Conservation (phyloP, 2,797 vertebrate genomes). For the Pachyuromys duprasi region DNA sequence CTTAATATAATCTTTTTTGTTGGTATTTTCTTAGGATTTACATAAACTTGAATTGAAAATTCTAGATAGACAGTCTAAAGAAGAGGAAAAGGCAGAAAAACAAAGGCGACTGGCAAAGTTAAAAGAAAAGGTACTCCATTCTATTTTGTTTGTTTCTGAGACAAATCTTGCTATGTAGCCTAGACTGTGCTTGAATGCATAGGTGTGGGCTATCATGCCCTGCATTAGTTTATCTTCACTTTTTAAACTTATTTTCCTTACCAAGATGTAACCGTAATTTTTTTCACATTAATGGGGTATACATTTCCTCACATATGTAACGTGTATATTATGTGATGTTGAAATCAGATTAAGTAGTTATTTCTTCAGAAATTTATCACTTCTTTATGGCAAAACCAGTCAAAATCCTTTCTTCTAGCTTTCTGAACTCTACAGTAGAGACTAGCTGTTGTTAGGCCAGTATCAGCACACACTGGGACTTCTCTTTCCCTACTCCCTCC, state of each 20-base stretch:
- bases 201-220: background rate
- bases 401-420: background rate
- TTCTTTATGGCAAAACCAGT: background rate
- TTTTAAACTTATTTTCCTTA: background rate
- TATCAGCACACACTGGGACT: no score
- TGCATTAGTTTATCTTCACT: conserved; percentile 37
- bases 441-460: background rate
- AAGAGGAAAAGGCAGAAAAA: conserved; percentile 89
- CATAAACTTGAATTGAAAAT: conserved; percentile 90
- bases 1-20: background rate
- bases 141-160: background rate
- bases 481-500: background rate
- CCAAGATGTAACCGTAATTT: background rate
- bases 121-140: conserved; percentile 90
- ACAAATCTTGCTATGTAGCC: background rate
- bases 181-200: background rate
- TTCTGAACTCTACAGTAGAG: background rate
- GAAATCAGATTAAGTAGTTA: background rate
- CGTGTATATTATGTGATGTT: background rate
- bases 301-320: background rate
- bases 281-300: background rate
- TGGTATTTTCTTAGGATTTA: conserved; percentile 89
- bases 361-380: background rate
- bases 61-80: conserved; percentile 89
- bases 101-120: conserved; percentile 89